Base-by-base conservation (phyloP, 1,140 invertebrate genomes). In the Chlorops oryzae region DNA sequence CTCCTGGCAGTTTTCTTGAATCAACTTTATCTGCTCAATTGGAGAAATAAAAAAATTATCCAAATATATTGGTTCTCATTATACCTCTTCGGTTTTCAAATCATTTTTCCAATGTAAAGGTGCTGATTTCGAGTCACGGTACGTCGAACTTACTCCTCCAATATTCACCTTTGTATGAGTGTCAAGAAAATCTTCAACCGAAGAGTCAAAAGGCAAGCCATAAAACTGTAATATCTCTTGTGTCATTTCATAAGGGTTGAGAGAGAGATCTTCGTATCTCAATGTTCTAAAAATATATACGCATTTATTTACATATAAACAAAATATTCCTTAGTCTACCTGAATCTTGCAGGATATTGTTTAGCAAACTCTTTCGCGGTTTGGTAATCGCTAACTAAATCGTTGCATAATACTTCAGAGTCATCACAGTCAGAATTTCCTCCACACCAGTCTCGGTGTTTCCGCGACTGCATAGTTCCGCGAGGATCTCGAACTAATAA, bases 41-140 rank as follows among this genome's bases (percentile, higher is more conserved):
- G 25, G 34, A 20, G 12, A 2, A 28, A 10, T 25, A 40, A 47
- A 3, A 25, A 40, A 23, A 39, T 18, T 23, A 2, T 47, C 27
- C 5, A 2, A 37, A n/a, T n/a, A 39, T 25, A 17, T 18, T n/a
- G 7, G 21, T 4, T 1, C 23, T 4, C 2, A 0, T 34, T 51
- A 21, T 20, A 88, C 82, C 66, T 86, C 83, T 9, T 81, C 77
- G 44, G 78, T 82, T 50, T 81, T 79, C 24, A 91, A 75, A 59
- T 89, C 85, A 37, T 77, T 80, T 54, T 82, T 83, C 90, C 90
- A 92, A 63, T 87, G 86, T 66, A 90, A 91, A 50, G 89, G 88
- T 44, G 87, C 84, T 20, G 79, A 81, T 64, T 86, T 86, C 5
- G 88, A 90, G 66, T 91, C 83, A 18, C 88, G 77, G 66, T 84